Percentiles rank a stretch among this genome's conserved stretches.
Evolutionary conservation across 2,797 vertebrate genomes (phyloP).

Genomic region (Hypotaenidia okinawae): DNA sequence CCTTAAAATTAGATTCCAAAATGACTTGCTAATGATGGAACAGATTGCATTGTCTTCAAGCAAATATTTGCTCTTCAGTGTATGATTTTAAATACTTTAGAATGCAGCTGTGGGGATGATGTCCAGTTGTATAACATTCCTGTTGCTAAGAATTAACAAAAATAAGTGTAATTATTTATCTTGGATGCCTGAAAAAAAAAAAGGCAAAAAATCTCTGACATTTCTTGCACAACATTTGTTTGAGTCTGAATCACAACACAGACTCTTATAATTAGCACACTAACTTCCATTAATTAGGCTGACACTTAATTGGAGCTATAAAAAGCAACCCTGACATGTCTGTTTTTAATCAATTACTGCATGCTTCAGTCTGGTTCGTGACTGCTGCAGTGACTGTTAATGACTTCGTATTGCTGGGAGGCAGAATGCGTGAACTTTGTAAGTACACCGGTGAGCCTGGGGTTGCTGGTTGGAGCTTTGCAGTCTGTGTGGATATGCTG

Average conservation of each 20-base stretch:
- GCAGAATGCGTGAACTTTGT: background rate
- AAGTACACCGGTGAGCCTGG: background rate
- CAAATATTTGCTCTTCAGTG: slow-evolving; percentile 42
- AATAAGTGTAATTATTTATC: slow-evolving; percentile 61
- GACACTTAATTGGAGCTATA: slow-evolving; percentile 60
- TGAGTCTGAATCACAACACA: slow-evolving; percentile 48
- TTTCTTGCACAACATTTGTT: slow-evolving; percentile 43
- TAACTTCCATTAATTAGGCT: slow-evolving; percentile 68
- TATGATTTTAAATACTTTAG: slow-evolving; percentile 18
- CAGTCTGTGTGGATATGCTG: fast-evolving
- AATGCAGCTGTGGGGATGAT: slow-evolving; percentile 54
- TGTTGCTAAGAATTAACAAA: slow-evolving; percentile 55
- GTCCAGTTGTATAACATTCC: slow-evolving; percentile 38
- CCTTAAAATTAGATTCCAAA: slow-evolving; percentile 12
- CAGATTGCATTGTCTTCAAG: slow-evolving; percentile 46
- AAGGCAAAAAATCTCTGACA: background rate
- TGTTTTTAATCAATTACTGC: slow-evolving; percentile 63
- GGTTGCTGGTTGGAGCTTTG: background rate
- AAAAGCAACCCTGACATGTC: slow-evolving; percentile 60
- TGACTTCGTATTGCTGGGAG: slow-evolving; percentile 9
- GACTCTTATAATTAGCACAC: slow-evolving; percentile 56
- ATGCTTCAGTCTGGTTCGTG: slow-evolving; percentile 49
- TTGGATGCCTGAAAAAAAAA: slow-evolving; percentile 37
- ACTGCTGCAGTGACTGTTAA: slow-evolving; percentile 45
- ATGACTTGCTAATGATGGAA: slow-evolving; percentile 11